Conservation (phyloP, 2,888 invertebrate genomes). For the Alitta virens region DNA sequence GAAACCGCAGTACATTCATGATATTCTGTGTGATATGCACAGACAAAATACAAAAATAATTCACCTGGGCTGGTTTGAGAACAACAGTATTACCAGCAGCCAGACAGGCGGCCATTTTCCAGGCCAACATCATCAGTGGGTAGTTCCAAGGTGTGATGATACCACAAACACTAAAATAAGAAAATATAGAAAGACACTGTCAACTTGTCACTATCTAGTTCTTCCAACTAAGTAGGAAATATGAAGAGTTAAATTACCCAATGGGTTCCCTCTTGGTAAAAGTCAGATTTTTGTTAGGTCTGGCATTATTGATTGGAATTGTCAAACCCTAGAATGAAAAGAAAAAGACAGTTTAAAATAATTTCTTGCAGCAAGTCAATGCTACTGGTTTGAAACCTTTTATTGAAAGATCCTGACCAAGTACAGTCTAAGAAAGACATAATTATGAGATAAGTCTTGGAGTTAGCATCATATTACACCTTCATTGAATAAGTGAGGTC, state of each 20-base stretch:
- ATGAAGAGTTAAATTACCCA: constrained; percentile 62
- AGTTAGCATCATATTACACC: no score
- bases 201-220: background rate
- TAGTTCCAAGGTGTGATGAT: constrained; percentile 97
- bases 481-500: no score
- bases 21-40: no score
- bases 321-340: constrained; percentile 77
- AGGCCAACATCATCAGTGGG: constrained; percentile 96
- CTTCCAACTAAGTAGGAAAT: background rate
- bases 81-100: constrained; percentile 96
- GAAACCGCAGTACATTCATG: no score
- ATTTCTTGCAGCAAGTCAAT: no score
- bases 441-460: no score
- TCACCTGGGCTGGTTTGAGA: constrained; percentile 83
- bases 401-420: no score
- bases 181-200: no score
- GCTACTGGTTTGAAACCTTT: no score
- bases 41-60: no score
- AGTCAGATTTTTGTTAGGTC: constrained; percentile 85
- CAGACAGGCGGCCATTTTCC: constrained; percentile 97
- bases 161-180: constrained; percentile 73
- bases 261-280: constrained; percentile 88
- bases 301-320: constrained; percentile 86
- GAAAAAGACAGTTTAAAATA: constrained; percentile 3
- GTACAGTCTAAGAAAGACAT: no score